Percentiles rank a stretch among this genome's conserved stretches.
phyloP scores from a whole-genome alignment of 2,113 vertebrate species.

The Anoura caudifer region DNA sequence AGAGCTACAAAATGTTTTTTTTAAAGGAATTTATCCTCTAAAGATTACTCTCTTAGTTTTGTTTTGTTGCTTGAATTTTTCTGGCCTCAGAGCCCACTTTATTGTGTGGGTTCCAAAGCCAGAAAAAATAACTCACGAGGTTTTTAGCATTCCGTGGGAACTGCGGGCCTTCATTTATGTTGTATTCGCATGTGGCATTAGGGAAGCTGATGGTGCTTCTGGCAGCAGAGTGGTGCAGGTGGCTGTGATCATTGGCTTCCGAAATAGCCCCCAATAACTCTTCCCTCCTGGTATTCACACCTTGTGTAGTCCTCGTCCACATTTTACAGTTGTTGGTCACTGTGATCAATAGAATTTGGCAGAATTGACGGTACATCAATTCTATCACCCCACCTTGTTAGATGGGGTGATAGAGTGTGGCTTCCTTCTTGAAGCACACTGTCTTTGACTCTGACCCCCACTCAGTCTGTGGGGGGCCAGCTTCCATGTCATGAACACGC shows the following conservation, averaged over 20 bases:
- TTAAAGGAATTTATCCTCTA: not conserved
- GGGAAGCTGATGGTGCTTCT: not conserved
- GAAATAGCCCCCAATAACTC: not conserved
- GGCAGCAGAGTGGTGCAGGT: not conserved
- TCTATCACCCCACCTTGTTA: no score
- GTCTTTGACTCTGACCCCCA: not conserved
- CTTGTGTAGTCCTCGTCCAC: not conserved
- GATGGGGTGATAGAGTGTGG: not conserved
- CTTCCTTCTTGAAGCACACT: not conserved
- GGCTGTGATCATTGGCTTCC: not conserved
- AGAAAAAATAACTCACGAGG: not conserved
- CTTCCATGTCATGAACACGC: not conserved
- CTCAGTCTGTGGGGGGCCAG: not conserved
- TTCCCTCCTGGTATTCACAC: not conserved
- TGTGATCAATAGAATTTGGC: not conserved
- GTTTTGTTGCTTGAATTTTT: not conserved
- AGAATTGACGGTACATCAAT: not conserved
- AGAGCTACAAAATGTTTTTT: not conserved
- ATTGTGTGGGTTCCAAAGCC: not conserved
- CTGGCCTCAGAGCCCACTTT: not conserved
- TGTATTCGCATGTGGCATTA: not conserved
- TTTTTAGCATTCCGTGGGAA: not conserved
- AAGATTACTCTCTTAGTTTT: not conserved
- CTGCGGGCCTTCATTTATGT: not conserved
- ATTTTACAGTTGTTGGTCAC: not conserved